phyloP scores from a whole-genome alignment of 2,113 vertebrate species.

The Nestor notabilis region DNA sequence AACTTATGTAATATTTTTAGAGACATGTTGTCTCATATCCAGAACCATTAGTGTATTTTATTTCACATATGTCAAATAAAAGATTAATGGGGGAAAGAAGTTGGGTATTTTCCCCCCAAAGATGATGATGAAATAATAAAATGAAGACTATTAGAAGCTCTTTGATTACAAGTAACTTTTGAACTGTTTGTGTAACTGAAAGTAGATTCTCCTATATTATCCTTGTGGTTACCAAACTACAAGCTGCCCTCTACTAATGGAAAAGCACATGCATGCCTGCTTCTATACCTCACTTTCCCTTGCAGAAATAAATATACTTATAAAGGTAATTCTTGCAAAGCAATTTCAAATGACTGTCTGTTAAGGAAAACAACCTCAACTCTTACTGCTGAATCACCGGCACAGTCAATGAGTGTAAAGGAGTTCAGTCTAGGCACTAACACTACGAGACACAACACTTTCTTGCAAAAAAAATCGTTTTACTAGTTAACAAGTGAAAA shows the following conservation, averaged over 20 bases:
- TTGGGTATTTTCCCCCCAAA: neutral
- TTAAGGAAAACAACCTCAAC: neutral
- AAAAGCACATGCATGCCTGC: neutral
- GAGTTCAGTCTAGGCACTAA: neutral
- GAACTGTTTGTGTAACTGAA: neutral
- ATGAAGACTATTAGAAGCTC: conserved; percentile 5
- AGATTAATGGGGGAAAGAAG: neutral
- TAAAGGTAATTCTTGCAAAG: neutral
- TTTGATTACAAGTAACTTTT: neutral
- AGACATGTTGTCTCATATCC: neutral
- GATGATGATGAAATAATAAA: neutral
- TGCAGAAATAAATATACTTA: neutral
- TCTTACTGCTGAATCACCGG: neutral
- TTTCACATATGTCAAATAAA: neutral
- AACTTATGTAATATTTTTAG: neutral
- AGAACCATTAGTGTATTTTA: neutral
- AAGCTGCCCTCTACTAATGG: neutral
- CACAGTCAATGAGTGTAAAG: neutral
- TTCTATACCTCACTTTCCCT: neutral
- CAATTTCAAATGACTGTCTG: neutral
- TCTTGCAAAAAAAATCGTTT: neutral
- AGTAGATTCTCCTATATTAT: neutral
- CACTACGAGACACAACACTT: neutral
- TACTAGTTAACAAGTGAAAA: neutral
- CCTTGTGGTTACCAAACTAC: neutral